These are phyloP conservation scores for Musca domestica DNA, from an alignment of 1,140 invertebrate genomes.

Conservation along the genomic window DNA sequence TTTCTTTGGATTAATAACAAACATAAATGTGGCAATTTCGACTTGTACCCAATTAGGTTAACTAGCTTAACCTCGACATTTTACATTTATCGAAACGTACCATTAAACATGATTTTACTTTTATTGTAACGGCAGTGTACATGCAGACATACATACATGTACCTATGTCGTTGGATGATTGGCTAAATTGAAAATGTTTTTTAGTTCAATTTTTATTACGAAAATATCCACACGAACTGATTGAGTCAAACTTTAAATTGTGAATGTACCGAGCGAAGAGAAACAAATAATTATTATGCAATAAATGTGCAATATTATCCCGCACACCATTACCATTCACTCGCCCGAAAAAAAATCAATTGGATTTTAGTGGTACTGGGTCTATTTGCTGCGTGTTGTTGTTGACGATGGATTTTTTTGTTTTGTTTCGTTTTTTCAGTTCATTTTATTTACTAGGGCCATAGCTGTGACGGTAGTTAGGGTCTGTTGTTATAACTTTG, in stretches of 20 bases:
- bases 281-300: constrained; percentile 9
- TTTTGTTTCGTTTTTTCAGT: background rate
- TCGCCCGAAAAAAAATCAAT: constrained; percentile 6
- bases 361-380: background rate
- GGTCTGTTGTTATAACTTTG: background rate
- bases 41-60: too few species aligned
- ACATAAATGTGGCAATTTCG: too few species aligned
- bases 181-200: too few species aligned
- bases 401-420: background rate
- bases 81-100: too few species aligned
- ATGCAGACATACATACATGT: too few species aligned
- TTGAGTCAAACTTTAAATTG: constrained; percentile 1
- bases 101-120: too few species aligned
- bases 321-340: constrained; percentile 4
- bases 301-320: constrained; percentile 12
- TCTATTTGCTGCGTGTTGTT: background rate
- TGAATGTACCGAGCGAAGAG: background rate
- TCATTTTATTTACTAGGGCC: background rate
- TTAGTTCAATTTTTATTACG: too few species aligned
- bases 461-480: background rate
- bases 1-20: too few species aligned
- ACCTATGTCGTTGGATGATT: too few species aligned
- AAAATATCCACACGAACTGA: too few species aligned
- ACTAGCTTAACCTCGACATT: too few species aligned
- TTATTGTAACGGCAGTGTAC: too few species aligned